Base-by-base conservation (phyloP, 2,113 vertebrate species). In the Esox niger region DNA sequence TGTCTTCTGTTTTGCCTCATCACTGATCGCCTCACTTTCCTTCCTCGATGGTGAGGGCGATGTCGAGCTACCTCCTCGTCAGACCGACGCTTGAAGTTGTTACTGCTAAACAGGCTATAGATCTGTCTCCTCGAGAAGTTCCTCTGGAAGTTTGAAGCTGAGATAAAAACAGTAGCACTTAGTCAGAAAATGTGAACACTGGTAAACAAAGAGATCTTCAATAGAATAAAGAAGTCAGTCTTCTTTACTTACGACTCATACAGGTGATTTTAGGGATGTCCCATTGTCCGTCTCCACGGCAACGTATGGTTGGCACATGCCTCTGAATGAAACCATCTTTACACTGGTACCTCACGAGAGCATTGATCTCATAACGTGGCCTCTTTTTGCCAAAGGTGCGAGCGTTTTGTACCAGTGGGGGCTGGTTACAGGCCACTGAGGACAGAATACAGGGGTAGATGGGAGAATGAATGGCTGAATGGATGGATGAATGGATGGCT, bases 261-360 rank as follows among this genome's bases (percentile, higher is more conserved):
- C 97, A 99, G 86, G 92, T 88, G 76, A 99, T 96, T 91, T 94
- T 96, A 65, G 97, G 97, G 70, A 88, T 72, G 43, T 98, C 96
- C 97, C 97, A 99, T 77, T 79, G 91, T 70, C 97, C 97, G 59
- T 97, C 91, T 26, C 94, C 93, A 77, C 91, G 93, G 75, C 97
- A 99, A 38, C 94, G 93, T 71, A 99, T 98, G 56, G 92, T 95
- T 35, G 97, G 97, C 82, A 94, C 79, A 54, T 99, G 97, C 64
- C 95, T 93, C 78, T 99, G 97, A 88, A 99, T 96, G 65, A 96
- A 99, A 67, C 97, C 97, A 8, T 90, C 90, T 74, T 86, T 91
- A 86, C 97, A 99, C 83, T 98, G 95, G 79, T 99, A 99, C 88
- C 97, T 94, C 78, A 98, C 93, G 70, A 99, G 84, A 0, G 96